phyloP scores from a whole-genome alignment of 2,797 vertebrate species.

The Sebastes itinus region DNA sequence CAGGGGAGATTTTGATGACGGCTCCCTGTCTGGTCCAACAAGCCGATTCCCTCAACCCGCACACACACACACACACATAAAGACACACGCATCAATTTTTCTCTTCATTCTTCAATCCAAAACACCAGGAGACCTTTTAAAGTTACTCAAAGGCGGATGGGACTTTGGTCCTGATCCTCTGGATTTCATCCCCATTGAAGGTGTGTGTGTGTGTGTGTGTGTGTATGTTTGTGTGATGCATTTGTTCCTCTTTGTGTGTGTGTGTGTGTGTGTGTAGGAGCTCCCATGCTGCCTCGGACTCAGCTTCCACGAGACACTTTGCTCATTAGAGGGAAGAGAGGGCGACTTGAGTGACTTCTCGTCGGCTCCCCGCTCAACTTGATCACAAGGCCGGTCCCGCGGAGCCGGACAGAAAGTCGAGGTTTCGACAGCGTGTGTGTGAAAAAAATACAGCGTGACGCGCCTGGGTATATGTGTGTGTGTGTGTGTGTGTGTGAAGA shows the following conservation, averaged over 20 bases:
- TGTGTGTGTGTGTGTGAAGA: not conserved
- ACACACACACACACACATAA: not conserved
- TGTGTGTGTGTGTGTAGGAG: slow-evolving; percentile 22
- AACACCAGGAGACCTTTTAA: slow-evolving; percentile 80
- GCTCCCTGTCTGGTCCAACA: slow-evolving; percentile 73
- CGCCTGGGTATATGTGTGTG: slow-evolving; percentile 19
- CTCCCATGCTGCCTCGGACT: slow-evolving; percentile 71
- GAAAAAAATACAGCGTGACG: slow-evolving; percentile 43
- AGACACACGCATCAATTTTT: slow-evolving; percentile 35
- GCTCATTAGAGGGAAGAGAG: slow-evolving; percentile 81
- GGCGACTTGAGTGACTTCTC: slow-evolving; percentile 73
- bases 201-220: slow-evolving; percentile 46
- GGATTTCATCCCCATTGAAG: slow-evolving; percentile 62
- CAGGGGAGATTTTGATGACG: slow-evolving; percentile 75
- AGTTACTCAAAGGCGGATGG: slow-evolving; percentile 80
- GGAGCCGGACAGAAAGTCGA: slow-evolving; percentile 47
- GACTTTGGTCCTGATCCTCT: slow-evolving; percentile 80
- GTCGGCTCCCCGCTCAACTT: slow-evolving; percentile 68
- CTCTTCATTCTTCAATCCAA: slow-evolving; percentile 76
- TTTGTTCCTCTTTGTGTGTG: slow-evolving; percentile 24
- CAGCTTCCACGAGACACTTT: slow-evolving; percentile 77
- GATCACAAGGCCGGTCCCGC: slow-evolving; percentile 67
- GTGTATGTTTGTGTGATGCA: slow-evolving; percentile 20
- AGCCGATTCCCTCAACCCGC: slow-evolving; percentile 44
- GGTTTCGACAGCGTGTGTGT: slow-evolving; percentile 32